These are phyloP conservation scores for Lerema accius DNA, from an alignment of 1,140 invertebrate species.

Conservation along the genomic window DNA sequence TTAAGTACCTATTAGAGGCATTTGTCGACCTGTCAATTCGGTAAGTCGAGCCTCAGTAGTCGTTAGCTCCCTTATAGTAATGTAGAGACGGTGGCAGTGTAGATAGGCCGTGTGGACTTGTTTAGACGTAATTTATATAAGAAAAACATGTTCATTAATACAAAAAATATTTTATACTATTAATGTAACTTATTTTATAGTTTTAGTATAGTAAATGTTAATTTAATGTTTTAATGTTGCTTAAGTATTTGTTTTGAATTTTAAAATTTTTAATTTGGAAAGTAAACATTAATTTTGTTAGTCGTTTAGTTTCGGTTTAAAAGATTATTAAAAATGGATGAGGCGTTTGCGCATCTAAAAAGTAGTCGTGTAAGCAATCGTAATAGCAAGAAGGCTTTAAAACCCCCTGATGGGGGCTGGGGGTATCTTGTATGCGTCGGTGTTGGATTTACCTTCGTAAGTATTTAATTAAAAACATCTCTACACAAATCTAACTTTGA, in stretches of 20 bases:
- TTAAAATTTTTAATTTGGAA: background rate
- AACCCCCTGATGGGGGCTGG: constrained; percentile 73
- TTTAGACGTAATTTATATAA: background rate
- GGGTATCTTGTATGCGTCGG: constrained; percentile 69
- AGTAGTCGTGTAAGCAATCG: constrained; percentile 38
- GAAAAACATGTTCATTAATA: background rate
- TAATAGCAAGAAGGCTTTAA: constrained; percentile 44
- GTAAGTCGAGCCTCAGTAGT: constrained; percentile 29
- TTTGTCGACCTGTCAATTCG: constrained; percentile 11
- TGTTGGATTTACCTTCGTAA: constrained; percentile 75
- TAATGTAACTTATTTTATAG: background rate
- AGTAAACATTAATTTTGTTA: background rate
- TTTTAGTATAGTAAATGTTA: background rate
- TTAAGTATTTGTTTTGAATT: too few species aligned
- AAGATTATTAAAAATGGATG: constrained; percentile 71
- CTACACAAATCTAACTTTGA: too few species aligned
- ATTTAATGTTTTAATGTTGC: constrained; percentile 8
- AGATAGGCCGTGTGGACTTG: constrained; percentile 44
- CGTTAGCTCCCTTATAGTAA: constrained; percentile 28
- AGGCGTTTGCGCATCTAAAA: constrained; percentile 69
- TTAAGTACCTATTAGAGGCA: background rate
- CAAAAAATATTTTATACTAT: background rate
- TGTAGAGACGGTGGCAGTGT: constrained; percentile 43
- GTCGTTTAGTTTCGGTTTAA: constrained; percentile 7
- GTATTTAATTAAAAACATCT: constrained; percentile 48